phyloP scores from a whole-genome alignment of 2,113 vertebrate genomes.

The Saguinus imperator region DNA sequence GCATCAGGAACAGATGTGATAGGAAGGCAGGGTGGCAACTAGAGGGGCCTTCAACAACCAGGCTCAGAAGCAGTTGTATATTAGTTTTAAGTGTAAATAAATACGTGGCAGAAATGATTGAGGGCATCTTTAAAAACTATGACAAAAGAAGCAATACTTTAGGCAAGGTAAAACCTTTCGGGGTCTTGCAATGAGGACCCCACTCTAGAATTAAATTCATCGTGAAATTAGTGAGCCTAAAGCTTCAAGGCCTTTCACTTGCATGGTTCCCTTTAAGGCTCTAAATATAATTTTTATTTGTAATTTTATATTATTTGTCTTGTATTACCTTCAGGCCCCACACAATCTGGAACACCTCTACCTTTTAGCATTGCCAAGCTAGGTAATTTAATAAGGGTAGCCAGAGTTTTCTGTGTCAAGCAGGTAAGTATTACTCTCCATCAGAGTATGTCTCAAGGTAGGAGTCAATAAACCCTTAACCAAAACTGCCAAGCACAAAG shows the following conservation, averaged over 20 bases:
- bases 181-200: neutral
- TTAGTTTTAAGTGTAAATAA: neutral
- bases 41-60: neutral
- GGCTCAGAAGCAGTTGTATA: neutral
- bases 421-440: conserved; percentile 11
- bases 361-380: conserved; percentile 22
- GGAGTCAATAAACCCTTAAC: conserved; percentile 4
- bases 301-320: neutral
- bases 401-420: neutral
- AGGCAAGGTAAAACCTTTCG: neutral
- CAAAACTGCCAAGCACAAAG: neutral
- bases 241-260: neutral
- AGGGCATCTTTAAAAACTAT: neutral
- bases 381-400: conserved; percentile 26
- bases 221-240: neutral
- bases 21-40: neutral
- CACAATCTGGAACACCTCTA: conserved; percentile 10
- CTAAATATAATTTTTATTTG: neutral
- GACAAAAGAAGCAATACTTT: neutral
- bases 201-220: neutral
- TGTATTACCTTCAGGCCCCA: neutral
- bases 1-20: neutral
- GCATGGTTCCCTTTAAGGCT: neutral
- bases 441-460: neutral
- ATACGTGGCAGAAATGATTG: rapidly evolving